These are phyloP conservation scores for Rafetus swinhoei DNA, from an alignment of 2,113 vertebrate species.

Conservation along the genomic window DNA sequence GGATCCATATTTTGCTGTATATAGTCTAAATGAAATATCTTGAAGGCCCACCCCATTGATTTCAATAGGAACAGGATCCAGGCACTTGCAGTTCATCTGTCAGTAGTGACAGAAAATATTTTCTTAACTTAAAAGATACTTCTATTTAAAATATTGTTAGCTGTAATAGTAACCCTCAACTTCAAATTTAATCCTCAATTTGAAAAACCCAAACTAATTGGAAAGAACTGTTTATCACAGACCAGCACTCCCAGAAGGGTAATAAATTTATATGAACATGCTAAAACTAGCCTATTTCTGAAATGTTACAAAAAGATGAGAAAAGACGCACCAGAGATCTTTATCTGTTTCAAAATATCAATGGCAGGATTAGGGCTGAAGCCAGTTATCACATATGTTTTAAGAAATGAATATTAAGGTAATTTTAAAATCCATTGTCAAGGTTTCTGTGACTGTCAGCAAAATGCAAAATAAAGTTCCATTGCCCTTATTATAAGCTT, in stretches of 20 bases:
- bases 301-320: slow-evolving; percentile 39
- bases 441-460: slow-evolving; percentile 43
- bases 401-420: slow-evolving; percentile 34
- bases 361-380: slow-evolving; percentile 13
- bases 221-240: slow-evolving; percentile 55
- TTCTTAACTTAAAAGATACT: slow-evolving; percentile 21
- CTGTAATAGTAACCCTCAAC: slow-evolving; percentile 26
- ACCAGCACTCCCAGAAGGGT: background rate
- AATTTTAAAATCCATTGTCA: slow-evolving; percentile 56
- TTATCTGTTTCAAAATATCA: slow-evolving; percentile 60
- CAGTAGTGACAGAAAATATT: slow-evolving; percentile 9
- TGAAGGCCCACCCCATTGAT: background rate
- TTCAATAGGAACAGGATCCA: background rate
- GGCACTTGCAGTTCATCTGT: slow-evolving; percentile 27
- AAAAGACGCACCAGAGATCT: slow-evolving; percentile 53
- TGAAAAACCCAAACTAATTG: slow-evolving; percentile 26
- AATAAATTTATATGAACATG: slow-evolving; percentile 58
- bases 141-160: slow-evolving; percentile 51
- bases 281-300: slow-evolving; percentile 58
- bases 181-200: background rate
- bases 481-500: slow-evolving; percentile 28
- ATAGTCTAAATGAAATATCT: background rate
- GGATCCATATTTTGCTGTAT: background rate
- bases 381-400: slow-evolving; percentile 25
- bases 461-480: slow-evolving; percentile 56